Evolutionary conservation across 2,797 vertebrate species (phyloP).

Genomic region (Otolemur crassicaudatus): DNA sequence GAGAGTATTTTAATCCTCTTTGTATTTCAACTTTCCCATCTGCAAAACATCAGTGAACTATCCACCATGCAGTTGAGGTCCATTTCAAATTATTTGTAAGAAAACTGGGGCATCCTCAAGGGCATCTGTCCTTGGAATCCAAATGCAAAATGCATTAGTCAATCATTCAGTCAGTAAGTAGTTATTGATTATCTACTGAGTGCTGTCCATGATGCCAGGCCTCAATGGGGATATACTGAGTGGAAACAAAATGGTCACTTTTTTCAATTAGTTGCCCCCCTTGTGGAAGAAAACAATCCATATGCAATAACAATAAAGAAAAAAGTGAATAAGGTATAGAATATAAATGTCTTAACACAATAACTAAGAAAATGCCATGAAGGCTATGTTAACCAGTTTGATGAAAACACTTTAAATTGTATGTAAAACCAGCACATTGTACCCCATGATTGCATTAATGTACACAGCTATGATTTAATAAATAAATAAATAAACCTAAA

Average conservation of each 20-base stretch:
- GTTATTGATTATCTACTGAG: conserved; percentile 74
- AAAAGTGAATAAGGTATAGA: not conserved
- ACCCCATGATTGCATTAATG: too few relatives aligned
- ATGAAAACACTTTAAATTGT: too few relatives aligned
- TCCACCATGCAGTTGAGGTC: conserved; percentile 40
- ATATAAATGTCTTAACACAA: too few relatives aligned
- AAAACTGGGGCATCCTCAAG: conserved; percentile 60
- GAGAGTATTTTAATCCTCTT: conserved; percentile 59
- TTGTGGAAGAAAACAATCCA: conserved; percentile 34
- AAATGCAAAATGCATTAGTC: conserved; percentile 67
- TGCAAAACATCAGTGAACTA: conserved; percentile 62
- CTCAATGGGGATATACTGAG: not conserved
- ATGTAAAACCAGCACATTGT: too few relatives aligned
- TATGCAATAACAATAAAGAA: conserved; percentile 47
- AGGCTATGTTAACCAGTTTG: too few relatives aligned
- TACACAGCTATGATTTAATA: too few relatives aligned
- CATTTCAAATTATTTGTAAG: conserved; percentile 63
- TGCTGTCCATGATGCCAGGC: conserved; percentile 29
- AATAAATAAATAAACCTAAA: too few relatives aligned
- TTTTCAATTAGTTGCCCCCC: conserved; percentile 47
- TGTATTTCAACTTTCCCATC: conserved; percentile 56
- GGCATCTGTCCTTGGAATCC: conserved; percentile 61
- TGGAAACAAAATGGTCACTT: conserved; percentile 58
- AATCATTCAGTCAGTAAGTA: conserved; percentile 65
- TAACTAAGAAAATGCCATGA: too few relatives aligned